A percentile compares a stretch with the other conserved stretches of the same genome.
phyloP scores from a whole-genome alignment of 1,140 invertebrate genomes.

The Heterodera schachtii region DNA sequence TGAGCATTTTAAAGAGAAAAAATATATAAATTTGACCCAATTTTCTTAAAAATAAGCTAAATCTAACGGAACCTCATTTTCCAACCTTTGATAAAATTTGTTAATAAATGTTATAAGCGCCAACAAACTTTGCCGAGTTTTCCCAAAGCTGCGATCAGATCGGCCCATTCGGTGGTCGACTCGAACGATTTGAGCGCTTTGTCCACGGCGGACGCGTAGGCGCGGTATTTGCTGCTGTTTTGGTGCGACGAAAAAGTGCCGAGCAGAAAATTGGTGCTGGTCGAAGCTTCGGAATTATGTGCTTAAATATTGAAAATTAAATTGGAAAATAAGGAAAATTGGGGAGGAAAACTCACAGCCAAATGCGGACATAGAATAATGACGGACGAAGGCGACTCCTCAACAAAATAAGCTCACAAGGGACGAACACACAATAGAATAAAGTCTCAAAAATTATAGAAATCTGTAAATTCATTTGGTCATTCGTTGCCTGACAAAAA shows the following conservation, averaged over 20 bases:
- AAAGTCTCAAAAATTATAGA: neutral
- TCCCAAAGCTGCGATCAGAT: conserved; percentile 85
- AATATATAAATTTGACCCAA: neutral
- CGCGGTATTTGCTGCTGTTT: conserved; percentile 73
- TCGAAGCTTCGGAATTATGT: conserved; percentile 42
- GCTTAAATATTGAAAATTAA: conserved; percentile 33
- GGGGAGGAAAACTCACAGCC: neutral
- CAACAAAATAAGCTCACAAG: neutral
- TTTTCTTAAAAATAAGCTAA: too few species aligned
- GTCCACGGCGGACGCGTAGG: conserved; percentile 80
- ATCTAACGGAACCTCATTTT: too few species aligned
- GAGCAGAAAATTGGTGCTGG: conserved; percentile 33
- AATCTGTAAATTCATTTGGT: too few species aligned
- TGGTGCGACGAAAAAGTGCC: conserved; percentile 24
- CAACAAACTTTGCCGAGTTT: conserved; percentile 83
- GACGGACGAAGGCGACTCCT: neutral
- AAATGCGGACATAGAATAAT: neutral
- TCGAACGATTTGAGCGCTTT: conserved; percentile 86
- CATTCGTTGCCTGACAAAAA: neutral
- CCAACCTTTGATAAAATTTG: too few species aligned
- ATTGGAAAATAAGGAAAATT: conserved; percentile 9
- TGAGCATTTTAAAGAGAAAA: neutral
- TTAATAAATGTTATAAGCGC: too few species aligned
- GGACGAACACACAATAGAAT: neutral
- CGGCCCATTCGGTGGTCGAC: conserved; percentile 91